These are phyloP conservation scores for Channa striata DNA, from an alignment of 2,797 vertebrate genomes.

Conservation along the genomic window DNA sequence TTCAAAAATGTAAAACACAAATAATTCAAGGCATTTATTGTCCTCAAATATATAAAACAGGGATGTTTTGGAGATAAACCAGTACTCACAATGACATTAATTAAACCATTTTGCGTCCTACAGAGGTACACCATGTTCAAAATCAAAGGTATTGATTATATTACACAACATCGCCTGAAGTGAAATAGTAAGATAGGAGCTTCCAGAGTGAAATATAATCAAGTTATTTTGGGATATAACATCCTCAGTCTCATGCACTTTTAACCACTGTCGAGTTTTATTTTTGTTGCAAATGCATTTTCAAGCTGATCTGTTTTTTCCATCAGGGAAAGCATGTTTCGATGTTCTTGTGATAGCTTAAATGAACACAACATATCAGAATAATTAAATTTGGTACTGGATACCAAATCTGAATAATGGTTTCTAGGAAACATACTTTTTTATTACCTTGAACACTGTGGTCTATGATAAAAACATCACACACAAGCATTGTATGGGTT, in stretches of 20 bases:
- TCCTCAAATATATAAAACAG: constrained; percentile 8
- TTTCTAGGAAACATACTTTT: constrained; percentile 15
- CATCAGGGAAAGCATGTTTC: constrained; percentile 19
- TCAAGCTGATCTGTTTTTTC: constrained; percentile 35
- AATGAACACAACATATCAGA: constrained; percentile 22
- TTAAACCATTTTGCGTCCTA: constrained; percentile 27
- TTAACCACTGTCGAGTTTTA: constrained; percentile 15
- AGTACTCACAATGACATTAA: constrained; percentile 6
- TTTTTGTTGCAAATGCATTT: constrained; percentile 32
- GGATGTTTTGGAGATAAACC: constrained; percentile 3
- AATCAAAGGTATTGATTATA: constrained; percentile 51
- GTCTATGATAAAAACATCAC: constrained; percentile 2
- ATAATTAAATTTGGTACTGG: constrained; percentile 8
- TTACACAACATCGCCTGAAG: constrained; percentile 51
- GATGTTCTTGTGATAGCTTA: constrained; percentile 34
- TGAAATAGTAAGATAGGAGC: constrained; percentile 5
- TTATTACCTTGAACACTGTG: neutral
- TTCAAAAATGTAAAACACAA: constrained; percentile 3
- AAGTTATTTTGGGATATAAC: constrained; percentile 43
- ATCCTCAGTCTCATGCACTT: constrained; percentile 7
- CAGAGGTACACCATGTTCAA: constrained; percentile 45
- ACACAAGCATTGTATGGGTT: neutral
- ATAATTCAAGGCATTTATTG: neutral
- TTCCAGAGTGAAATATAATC: constrained; percentile 59
- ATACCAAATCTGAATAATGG: constrained; percentile 8